phyloP scores from a whole-genome alignment of 2,888 invertebrate species.

The Drosophila formosana region DNA sequence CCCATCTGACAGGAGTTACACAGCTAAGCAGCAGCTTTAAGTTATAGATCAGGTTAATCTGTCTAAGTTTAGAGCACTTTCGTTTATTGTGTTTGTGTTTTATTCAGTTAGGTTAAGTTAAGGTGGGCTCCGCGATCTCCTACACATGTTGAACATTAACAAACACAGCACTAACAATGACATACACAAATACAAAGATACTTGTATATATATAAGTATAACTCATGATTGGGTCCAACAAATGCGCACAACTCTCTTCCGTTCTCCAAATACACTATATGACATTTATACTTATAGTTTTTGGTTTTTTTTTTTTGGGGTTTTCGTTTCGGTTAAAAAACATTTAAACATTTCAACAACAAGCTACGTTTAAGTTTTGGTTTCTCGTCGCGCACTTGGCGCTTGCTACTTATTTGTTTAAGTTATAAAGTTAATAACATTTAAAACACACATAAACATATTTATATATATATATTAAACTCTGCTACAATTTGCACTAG shows the following conservation, averaged over 20 bases:
- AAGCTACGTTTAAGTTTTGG: constrained; percentile 58
- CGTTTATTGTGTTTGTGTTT: constrained; percentile 32
- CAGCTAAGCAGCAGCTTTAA: constrained; percentile 66
- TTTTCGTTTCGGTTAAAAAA: constrained; percentile 62
- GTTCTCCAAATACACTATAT: constrained; percentile 28
- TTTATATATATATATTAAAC: constrained; percentile 54
- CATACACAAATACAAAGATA: constrained; percentile 58
- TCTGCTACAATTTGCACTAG: constrained; percentile 73
- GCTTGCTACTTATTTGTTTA: constrained; percentile 49
- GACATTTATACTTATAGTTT: not conserved
- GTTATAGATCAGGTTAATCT: constrained; percentile 5
- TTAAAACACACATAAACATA: constrained; percentile 74
- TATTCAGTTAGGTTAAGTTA: constrained; percentile 33
- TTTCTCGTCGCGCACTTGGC: constrained; percentile 17
- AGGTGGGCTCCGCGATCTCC: constrained; percentile 73
- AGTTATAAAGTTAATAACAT: constrained; percentile 65
- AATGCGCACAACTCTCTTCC: constrained; percentile 40
- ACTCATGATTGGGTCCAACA: constrained; percentile 54
- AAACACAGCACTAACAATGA: constrained; percentile 74
- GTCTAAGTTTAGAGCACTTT: constrained; percentile 56
- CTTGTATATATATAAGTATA: constrained; percentile 35
- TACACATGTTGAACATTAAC: constrained; percentile 56
- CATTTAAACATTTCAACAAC: constrained; percentile 80
- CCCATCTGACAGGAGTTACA: constrained; percentile 86
- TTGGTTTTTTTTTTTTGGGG: not conserved